phyloP scores from a whole-genome alignment of 2,113 vertebrate genomes.

The Python bivittatus region DNA sequence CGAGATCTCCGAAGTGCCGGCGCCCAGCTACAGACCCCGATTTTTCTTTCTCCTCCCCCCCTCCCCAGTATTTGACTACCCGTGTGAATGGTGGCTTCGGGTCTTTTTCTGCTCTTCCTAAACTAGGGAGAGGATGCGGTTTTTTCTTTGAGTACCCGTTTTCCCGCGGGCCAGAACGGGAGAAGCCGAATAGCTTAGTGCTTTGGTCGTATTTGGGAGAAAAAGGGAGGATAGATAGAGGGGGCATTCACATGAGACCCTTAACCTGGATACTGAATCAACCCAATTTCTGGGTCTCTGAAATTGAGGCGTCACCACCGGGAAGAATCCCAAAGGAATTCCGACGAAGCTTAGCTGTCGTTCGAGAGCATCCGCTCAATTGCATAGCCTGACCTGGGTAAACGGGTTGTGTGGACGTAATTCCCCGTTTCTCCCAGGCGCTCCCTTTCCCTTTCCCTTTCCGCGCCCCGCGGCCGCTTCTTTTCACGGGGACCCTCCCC shows the following conservation, averaged over 20 bases:
- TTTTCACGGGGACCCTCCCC: background rate
- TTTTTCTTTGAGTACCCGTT: background rate
- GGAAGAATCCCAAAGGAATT: background rate
- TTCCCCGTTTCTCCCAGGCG: accelerated
- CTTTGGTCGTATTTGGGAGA: background rate
- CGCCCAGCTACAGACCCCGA: too few relatives aligned
- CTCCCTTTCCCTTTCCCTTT: background rate
- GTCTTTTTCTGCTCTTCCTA: background rate
- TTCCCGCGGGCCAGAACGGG: background rate
- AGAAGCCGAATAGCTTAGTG: background rate
- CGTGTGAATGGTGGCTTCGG: background rate
- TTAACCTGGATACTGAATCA: background rate
- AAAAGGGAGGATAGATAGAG: background rate
- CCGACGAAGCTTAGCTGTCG: background rate
- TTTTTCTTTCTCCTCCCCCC: background rate
- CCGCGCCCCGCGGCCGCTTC: background rate
- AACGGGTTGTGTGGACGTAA: background rate
- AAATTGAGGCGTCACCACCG: background rate
- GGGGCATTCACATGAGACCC: background rate
- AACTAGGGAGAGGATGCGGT: background rate
- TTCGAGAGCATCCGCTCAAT: background rate
- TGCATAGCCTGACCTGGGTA: background rate
- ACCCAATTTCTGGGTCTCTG: background rate
- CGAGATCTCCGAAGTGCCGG: too few relatives aligned
- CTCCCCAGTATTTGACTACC: background rate